Conservation (phyloP, 92 coral and sea anemone genomes). For the Anthopleura xanthogrammica region DNA sequence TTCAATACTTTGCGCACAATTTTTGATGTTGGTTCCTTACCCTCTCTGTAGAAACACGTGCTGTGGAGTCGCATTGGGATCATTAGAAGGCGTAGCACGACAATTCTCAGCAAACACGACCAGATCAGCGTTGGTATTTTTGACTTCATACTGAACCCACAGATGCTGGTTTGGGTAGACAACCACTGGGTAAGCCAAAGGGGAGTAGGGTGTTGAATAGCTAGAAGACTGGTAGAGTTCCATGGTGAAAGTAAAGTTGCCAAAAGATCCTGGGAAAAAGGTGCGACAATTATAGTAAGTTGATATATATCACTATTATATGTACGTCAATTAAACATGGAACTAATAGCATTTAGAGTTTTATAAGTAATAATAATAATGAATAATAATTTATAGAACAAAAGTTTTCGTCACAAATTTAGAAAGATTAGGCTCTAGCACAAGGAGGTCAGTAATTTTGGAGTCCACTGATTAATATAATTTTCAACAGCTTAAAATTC, state of each 20-base stretch:
- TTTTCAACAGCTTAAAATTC: neutral
- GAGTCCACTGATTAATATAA: too few relatives aligned
- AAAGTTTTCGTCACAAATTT: too few relatives aligned
- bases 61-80: too few relatives aligned
- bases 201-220: neutral
- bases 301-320: too few relatives aligned
- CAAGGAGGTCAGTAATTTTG: too few relatives aligned
- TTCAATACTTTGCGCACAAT: neutral
- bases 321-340: too few relatives aligned
- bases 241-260: conserved; percentile 26
- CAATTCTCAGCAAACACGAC: conserved; percentile 24
- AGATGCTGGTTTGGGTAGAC: conserved; percentile 17
- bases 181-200: neutral
- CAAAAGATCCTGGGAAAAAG: conserved; percentile 4
- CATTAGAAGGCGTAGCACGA: neutral
- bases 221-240: neutral
- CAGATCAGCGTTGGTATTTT: conserved; percentile 13
- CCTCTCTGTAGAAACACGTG: neutral
- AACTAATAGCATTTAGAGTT: too few relatives aligned
- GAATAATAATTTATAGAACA: too few relatives aligned
- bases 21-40: neutral
- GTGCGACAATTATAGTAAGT: too few relatives aligned
- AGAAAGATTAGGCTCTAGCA: too few relatives aligned
- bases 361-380: too few relatives aligned
- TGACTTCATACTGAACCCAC: conserved; percentile 16